A percentile compares a stretch with the other conserved stretches of the same genome.
phyloP scores from a whole-genome alignment of 2,888 invertebrate genomes.

The Melipona bicolor region DNA sequence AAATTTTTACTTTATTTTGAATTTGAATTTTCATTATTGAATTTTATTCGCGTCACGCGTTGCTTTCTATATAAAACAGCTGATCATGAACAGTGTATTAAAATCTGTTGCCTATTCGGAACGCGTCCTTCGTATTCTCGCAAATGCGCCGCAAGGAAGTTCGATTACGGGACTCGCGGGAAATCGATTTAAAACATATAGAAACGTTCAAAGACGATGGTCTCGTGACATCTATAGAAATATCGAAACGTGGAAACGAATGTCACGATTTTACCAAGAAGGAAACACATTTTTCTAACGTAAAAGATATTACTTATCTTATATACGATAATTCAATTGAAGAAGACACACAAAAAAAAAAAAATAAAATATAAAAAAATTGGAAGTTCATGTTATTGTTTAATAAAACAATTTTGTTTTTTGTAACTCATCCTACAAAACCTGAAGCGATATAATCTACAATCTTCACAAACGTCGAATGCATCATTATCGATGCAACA shows the following conservation, averaged over 20 bases:
- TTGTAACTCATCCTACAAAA: background rate
- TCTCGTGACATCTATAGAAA: background rate
- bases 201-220: slow-evolving; percentile 12
- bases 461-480: background rate
- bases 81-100: background rate
- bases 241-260: background rate
- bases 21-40: background rate
- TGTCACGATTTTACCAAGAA: background rate
- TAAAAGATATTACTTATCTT: background rate
- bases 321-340: background rate
- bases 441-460: background rate
- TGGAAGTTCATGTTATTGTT: background rate
- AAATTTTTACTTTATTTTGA: background rate
- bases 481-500: background rate
- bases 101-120: background rate
- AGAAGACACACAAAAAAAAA: too few species aligned
- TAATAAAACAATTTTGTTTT: background rate
- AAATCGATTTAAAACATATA: slow-evolving; percentile 42
- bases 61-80: background rate
- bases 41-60: background rate
- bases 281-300: background rate
- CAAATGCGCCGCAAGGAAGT: background rate
- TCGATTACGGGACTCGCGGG: slow-evolving; percentile 27
- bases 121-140: background rate
- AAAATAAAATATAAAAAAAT: background rate